Conservation (phyloP, 2,888 invertebrate genomes). For the Nowickia ferox region DNA sequence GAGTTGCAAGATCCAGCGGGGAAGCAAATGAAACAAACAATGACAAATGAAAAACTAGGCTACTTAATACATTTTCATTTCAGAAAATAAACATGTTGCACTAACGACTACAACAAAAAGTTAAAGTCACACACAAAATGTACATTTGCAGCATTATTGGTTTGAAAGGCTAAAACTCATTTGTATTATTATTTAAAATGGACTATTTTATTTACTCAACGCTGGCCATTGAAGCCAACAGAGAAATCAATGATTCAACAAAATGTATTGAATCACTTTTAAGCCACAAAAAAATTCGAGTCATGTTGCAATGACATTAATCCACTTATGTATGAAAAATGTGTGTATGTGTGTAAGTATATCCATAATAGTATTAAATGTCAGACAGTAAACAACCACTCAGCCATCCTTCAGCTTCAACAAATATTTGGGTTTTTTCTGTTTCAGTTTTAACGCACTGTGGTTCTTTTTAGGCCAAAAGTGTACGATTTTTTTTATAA, state of each 20-base stretch:
- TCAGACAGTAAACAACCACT: slow-evolving; percentile 43
- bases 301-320: slow-evolving; percentile 56
- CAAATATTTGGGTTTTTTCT: slow-evolving; percentile 10
- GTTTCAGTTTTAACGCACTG: neutral
- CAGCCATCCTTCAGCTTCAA: slow-evolving; percentile 42
- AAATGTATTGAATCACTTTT: slow-evolving; percentile 29
- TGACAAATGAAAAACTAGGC: slow-evolving; percentile 34
- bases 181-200: neutral
- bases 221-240: neutral
- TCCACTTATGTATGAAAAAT: slow-evolving; percentile 30
- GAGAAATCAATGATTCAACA: neutral
- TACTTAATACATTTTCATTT: slow-evolving; percentile 29
- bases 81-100: slow-evolving; percentile 18
- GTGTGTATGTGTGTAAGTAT: neutral
- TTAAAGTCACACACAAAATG: slow-evolving; percentile 9
- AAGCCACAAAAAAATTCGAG: slow-evolving; percentile 30
- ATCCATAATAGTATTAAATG: slow-evolving; percentile 45
- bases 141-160: neutral
- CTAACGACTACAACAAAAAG: neutral
- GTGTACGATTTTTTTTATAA: too few relatives aligned
- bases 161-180: neutral
- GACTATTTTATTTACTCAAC: slow-evolving; percentile 20
- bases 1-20: neutral
- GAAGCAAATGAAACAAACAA: neutral
- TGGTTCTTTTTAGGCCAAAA: too few relatives aligned